Conservation (phyloP, 1,140 invertebrate genomes). For the Hesperophylax magnus region DNA sequence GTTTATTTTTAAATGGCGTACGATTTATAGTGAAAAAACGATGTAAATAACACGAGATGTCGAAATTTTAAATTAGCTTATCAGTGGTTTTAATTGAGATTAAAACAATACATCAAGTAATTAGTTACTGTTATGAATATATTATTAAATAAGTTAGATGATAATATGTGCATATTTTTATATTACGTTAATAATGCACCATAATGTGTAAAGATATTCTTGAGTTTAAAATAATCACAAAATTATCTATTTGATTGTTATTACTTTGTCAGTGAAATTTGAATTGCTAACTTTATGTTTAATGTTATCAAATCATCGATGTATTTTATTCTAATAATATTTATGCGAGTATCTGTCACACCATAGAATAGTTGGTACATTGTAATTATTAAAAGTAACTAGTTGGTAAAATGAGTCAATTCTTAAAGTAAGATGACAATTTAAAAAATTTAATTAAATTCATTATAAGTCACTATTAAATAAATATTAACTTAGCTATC, state of each 20-base stretch:
- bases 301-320: background rate
- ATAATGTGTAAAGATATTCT: too few relatives aligned
- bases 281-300: background rate
- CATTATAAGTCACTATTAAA: conserved; percentile 1
- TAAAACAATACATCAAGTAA: too few relatives aligned
- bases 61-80: background rate
- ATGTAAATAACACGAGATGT: background rate
- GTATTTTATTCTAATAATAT: background rate
- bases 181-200: too few relatives aligned
- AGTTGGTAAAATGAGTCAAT: conserved; percentile 29
- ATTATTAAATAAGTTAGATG: too few relatives aligned
- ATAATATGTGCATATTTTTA: too few relatives aligned
- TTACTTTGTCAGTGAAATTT: too few relatives aligned
- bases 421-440: conserved; percentile 31
- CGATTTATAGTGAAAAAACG: background rate
- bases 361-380: background rate
- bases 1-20: too few relatives aligned
- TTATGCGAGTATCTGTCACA: background rate
- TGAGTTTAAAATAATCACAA: too few relatives aligned
- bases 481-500: conserved; percentile 1
- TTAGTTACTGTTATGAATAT: too few relatives aligned
- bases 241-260: too few relatives aligned
- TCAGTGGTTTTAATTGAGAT: too few relatives aligned
- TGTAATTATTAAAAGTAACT: conserved; percentile 6
- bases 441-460: conserved; percentile 6